Conservation (phyloP, 2,113 vertebrate genomes). For the Gymnorhina tibicen region DNA sequence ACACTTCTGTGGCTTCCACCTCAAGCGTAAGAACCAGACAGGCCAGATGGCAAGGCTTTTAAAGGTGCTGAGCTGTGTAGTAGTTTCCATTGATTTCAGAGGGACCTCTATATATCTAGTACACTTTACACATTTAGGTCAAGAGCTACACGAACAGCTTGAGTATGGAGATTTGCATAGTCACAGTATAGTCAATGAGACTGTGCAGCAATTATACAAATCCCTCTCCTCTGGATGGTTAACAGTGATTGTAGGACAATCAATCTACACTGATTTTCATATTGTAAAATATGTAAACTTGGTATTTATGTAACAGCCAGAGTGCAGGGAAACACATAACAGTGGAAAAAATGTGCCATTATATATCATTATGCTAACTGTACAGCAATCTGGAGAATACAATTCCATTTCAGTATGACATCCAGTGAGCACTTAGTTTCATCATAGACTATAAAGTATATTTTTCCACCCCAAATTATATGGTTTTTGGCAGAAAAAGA, state of each 20-base stretch:
- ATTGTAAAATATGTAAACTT: neutral
- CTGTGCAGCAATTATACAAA: neutral
- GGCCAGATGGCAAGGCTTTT: neutral
- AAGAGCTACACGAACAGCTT: neutral
- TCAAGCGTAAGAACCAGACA: neutral
- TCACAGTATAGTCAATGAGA: neutral
- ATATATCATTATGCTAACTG: slow-evolving; percentile 27
- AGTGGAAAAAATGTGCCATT: neutral
- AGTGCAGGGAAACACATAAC: neutral
- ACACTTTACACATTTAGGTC: neutral
- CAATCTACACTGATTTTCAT: neutral
- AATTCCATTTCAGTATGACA: slow-evolving; percentile 4
- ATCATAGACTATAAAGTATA: slow-evolving; percentile 8
- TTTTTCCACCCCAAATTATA: neutral
- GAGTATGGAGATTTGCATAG: neutral
- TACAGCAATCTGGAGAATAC: slow-evolving; percentile 30
- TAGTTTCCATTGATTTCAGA: neutral
- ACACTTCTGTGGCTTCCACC: neutral
- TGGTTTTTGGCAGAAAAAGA: slow-evolving; percentile 34
- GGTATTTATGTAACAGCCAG: neutral
- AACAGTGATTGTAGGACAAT: neutral
- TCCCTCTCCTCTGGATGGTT: neutral
- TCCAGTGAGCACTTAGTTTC: slow-evolving; percentile 1
- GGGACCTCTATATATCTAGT: neutral
- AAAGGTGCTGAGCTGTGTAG: neutral